Conservation (phyloP, 2,888 invertebrate species). For the Macrophya annulata region DNA sequence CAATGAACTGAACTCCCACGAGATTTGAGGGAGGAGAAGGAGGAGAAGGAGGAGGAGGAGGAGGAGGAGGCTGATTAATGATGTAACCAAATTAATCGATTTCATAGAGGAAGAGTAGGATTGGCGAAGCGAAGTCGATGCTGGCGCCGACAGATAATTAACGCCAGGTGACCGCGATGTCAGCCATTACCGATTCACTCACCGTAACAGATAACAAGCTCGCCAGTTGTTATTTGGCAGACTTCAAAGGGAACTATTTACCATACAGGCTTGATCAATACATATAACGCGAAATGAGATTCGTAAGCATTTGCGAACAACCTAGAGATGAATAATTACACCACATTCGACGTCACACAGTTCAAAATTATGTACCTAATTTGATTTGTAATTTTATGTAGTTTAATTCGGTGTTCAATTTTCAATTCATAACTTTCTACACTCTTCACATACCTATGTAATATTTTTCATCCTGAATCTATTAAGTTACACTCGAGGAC, state of each 20-base stretch:
- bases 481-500: background rate
- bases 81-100: conserved; percentile 58
- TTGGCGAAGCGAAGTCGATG: conserved; percentile 41
- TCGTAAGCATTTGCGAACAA: background rate
- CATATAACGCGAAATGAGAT: background rate
- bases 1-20: conserved; percentile 53
- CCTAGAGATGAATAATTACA: background rate
- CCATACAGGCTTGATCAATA: background rate
- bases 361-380: background rate
- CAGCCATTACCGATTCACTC: conserved; percentile 48
- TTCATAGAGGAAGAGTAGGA: conserved; percentile 49
- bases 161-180: conserved; percentile 52
- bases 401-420: background rate
- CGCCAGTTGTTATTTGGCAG: background rate
- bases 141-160: conserved; percentile 58
- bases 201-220: conserved; percentile 25
- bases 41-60: background rate
- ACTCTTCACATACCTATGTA: background rate
- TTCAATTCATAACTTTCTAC: background rate
- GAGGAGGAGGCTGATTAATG: conserved; percentile 53
- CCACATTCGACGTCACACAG: background rate
- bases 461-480: background rate
- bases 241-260: background rate
- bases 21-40: conserved; percentile 30
- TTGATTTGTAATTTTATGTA: background rate